Evolutionary conservation across 2,113 vertebrate genomes (phyloP).

Genomic region (Platysteira castanea): DNA sequence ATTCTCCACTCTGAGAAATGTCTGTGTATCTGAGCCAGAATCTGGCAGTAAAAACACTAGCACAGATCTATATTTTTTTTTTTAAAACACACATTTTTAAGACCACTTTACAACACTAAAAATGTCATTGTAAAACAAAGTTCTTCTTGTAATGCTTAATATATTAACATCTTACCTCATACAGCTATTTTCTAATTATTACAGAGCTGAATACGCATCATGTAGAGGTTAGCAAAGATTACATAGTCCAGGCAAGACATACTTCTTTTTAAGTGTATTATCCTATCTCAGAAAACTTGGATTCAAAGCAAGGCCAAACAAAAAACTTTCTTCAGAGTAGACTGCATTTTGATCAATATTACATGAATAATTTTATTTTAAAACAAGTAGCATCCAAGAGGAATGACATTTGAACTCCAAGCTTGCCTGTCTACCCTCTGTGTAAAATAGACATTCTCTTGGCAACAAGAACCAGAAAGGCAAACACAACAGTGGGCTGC

Average conservation of each 20-base stretch:
- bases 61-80: background rate
- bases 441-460: background rate
- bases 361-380: background rate
- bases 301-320: background rate
- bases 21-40: background rate
- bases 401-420: background rate
- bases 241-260: background rate
- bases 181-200: slow-evolving; percentile 2
- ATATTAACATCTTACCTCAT: slow-evolving; percentile 16
- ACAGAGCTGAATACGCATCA: background rate
- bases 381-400: background rate
- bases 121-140: background rate
- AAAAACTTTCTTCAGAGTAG: background rate
- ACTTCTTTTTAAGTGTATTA: background rate
- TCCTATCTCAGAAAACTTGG: background rate
- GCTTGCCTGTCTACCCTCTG: background rate
- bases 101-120: background rate
- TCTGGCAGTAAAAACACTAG: background rate
- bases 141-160: background rate
- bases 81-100: background rate
- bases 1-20: background rate
- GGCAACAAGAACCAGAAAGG: background rate
- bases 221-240: background rate
- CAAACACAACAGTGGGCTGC: background rate
- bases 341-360: background rate